Evolutionary conservation across 2,888 invertebrate species (phyloP).

Genomic region (Rhyacophila evoluta): DNA sequence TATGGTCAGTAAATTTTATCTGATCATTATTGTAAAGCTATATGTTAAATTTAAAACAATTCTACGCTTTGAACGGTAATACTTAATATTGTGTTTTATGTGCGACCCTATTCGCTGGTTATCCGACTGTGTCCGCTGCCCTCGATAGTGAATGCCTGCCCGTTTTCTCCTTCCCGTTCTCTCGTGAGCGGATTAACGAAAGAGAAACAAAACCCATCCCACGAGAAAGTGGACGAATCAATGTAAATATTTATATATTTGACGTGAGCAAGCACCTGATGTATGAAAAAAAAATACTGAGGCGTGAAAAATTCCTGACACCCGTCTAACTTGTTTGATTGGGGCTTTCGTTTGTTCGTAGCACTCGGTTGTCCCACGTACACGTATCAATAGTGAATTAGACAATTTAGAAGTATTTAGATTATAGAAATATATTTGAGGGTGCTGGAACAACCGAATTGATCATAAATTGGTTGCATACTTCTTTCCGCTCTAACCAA

Average conservation of each 20-base stretch:
- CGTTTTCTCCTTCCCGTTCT: neutral
- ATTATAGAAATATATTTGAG: too few species aligned
- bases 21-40: too few species aligned
- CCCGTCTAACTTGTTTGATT: neutral
- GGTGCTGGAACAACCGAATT: too few species aligned
- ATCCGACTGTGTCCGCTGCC: neutral
- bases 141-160: neutral
- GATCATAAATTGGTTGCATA: too few species aligned
- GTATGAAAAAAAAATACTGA: neutral
- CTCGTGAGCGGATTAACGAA: neutral
- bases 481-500: too few species aligned
- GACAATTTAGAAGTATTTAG: too few species aligned
- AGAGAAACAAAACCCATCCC: neutral
- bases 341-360: neutral
- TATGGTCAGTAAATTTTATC: too few species aligned
- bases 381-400: too few species aligned
- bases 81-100: neutral
- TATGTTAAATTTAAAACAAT: too few species aligned
- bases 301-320: neutral
- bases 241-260: neutral
- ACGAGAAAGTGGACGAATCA: neutral
- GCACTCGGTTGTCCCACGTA: too few species aligned
- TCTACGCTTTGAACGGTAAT: neutral
- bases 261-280: neutral
- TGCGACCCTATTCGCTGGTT: neutral